A percentile compares a stretch with the other conserved stretches of the same genome.
Conservation (phyloP, 2,113 vertebrate genomes). For the Salminus brasiliensis region DNA sequence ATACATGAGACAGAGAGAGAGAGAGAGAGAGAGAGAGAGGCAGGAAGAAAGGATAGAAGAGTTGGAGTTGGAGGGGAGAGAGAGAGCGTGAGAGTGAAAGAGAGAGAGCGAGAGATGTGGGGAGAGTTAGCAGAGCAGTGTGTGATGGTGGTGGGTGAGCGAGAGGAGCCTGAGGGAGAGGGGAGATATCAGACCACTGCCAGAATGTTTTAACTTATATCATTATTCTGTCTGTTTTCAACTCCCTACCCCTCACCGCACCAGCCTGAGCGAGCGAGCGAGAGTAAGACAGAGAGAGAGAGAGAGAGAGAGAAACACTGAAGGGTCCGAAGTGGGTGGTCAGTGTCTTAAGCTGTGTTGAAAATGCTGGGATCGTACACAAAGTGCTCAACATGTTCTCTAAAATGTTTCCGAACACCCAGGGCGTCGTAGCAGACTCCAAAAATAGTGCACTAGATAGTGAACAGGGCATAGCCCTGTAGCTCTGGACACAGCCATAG, state of each 20-base stretch:
- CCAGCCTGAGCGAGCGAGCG: background rate
- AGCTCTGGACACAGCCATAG: too few relatives aligned
- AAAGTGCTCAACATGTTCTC: background rate
- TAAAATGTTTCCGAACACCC: background rate
- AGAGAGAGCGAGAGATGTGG: background rate
- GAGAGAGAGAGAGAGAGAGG: too few relatives aligned
- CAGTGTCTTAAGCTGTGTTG: background rate
- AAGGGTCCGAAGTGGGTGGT: constrained; percentile 24
- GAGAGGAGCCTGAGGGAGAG: constrained; percentile 5
- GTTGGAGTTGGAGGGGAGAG: background rate
- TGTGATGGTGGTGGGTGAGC: background rate
- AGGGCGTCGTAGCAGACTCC: background rate
- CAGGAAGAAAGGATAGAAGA: too few relatives aligned
- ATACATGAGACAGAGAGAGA: too few relatives aligned
- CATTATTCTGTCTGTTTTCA: constrained; percentile 23
- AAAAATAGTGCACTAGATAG: background rate
- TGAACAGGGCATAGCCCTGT: background rate
- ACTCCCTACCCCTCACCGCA: constrained; percentile 6
- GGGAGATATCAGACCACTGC: constrained; percentile 25
- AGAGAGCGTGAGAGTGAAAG: background rate
- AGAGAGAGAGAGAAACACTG: background rate
- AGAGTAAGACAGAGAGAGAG: background rate
- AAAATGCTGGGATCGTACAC: background rate
- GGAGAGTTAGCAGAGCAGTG: background rate
- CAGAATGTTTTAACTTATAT: constrained; percentile 38